Percentiles rank a stretch among this genome's conserved stretches.
Conservation (phyloP, 2,797 vertebrate species). For the Peromyscus eremicus region DNA sequence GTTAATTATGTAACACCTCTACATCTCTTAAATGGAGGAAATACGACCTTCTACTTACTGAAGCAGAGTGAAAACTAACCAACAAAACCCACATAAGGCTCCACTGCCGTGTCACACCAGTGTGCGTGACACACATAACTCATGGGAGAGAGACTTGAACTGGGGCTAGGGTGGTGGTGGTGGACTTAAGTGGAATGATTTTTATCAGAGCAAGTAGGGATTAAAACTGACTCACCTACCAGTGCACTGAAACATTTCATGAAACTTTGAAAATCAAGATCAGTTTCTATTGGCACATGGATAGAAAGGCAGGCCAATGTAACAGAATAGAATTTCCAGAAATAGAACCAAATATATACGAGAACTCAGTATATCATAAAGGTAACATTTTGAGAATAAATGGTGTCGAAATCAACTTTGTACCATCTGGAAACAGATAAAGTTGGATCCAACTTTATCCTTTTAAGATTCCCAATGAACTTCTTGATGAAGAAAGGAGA, state of each 20-base stretch:
- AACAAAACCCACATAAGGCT: not conserved
- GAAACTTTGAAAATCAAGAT: slow-evolving; percentile 47
- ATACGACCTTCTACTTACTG: not conserved
- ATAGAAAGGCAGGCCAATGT: slow-evolving; percentile 48
- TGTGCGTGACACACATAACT: not conserved
- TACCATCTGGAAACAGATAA: slow-evolving; percentile 79
- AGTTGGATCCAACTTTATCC: slow-evolving; percentile 61
- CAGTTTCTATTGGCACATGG: slow-evolving; percentile 58
- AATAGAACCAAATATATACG: slow-evolving; percentile 68
- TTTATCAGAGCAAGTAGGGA: not conserved
- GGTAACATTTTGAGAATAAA: slow-evolving; percentile 79
- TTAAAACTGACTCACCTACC: not conserved
- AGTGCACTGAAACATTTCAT: not conserved
- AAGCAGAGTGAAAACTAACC: not conserved
- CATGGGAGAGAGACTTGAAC: not conserved
- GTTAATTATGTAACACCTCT: not conserved
- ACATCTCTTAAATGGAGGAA: not conserved
- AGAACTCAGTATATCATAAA: slow-evolving; percentile 74
- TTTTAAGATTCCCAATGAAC: slow-evolving; percentile 73
- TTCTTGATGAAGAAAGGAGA: slow-evolving; percentile 55
- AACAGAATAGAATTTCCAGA: slow-evolving; percentile 74
- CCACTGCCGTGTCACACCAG: not conserved
- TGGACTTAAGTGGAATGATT: not conserved
- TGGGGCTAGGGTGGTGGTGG: not conserved
- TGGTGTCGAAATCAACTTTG: slow-evolving; percentile 73